Base-by-base conservation (phyloP, 2,888 invertebrate genomes). In the Parelbella ahira region DNA sequence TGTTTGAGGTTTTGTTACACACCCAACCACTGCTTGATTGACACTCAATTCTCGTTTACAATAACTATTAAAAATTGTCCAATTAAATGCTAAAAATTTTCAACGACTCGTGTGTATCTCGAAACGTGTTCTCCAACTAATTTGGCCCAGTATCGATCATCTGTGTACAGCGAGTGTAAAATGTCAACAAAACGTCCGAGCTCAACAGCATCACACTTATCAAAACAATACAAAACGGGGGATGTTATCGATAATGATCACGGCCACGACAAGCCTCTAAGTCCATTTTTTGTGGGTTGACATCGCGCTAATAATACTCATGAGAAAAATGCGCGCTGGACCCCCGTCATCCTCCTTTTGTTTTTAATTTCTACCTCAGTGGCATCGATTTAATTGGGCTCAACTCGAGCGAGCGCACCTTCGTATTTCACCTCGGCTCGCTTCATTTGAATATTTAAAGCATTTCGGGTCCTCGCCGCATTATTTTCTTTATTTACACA, bases 331-430 rank as follows among this genome's bases (percentile, higher is more conserved):
- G 84, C 77, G 74, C 78, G 75, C 73, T 63, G 75, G 81, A 77
- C 80, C 81, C 79, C 76, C 76, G 70, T 79, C 84, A 77, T 79
- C 68, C 64, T 82, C 81, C 82, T 86, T 86, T 87, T 87, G 84
- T 86, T 86, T 86, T 87, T 87, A 86, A 86, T 87, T 87, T 86
- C 87, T 84, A 86, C 86, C 87, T 86, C 87, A 86, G 86, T 87
- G 87, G 87, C 87, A 87, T 81, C 83, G 78, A 83, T 87, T 87
- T 86, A 87, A 87, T 87, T 87, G 87, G 87, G 71, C 83, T 79
- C 83, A 80, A 75, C 79, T 81, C 84, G 81, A 74, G 67, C 82
- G 76, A 75, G 82, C 76, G 84, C 82, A 82, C 86, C 86, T 84
- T 74, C 83, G 84, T 87, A 87, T 84, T 84, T 87, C 83, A 84